phyloP scores from a whole-genome alignment of 2,888 invertebrate species.

The Alsophila aescularia region DNA sequence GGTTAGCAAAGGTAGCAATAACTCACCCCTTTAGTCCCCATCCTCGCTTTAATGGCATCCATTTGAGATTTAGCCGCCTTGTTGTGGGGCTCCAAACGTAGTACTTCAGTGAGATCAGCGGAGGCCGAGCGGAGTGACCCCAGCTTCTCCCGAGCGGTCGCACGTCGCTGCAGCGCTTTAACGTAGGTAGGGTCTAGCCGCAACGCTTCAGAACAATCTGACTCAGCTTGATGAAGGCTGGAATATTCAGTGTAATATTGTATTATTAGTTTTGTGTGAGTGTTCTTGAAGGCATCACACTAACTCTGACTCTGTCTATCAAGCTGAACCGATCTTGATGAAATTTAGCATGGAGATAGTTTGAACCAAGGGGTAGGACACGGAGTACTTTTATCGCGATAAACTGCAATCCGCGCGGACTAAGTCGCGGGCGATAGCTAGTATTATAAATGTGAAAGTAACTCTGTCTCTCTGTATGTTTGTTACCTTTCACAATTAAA shows the following conservation, averaged over 20 bases:
- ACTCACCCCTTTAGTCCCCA: constrained; percentile 80
- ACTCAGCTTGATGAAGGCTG: constrained; percentile 88
- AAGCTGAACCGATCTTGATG: no score
- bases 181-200: constrained; percentile 90
- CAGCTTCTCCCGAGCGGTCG: constrained; percentile 89
- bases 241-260: constrained; percentile 5
- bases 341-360: no score
- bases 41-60: constrained; percentile 78
- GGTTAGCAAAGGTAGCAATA: not conserved
- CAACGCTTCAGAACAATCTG: constrained; percentile 92
- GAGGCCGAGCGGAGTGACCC: constrained; percentile 89
- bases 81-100: constrained; percentile 92
- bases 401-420: no score
- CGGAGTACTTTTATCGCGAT: no score
- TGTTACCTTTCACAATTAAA: no score
- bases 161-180: constrained; percentile 93
- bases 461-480: no score
- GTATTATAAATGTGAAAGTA: no score
- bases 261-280: not conserved
- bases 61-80: constrained; percentile 86
- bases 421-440: no score
- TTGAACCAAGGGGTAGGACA: no score
- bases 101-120: constrained; percentile 87
- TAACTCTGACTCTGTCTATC: no score
- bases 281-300: not conserved